Base-by-base conservation (phyloP, 2,888 invertebrate species). In the Ichneumoninae sp. region DNA sequence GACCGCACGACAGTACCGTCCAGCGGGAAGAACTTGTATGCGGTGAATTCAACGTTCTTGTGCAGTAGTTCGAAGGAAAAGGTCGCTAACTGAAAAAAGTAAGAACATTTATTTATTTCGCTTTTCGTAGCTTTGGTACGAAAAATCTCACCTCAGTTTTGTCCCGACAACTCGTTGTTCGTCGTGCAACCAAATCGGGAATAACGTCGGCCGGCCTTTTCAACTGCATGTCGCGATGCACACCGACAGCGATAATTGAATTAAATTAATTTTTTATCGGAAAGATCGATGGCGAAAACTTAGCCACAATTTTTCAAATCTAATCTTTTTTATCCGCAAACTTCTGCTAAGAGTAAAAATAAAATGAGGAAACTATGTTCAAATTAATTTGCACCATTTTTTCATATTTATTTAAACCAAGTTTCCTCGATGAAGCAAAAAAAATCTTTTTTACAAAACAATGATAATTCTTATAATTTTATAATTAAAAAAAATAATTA, bases 41-140 rank as follows among this genome's bases (percentile, higher is more conserved):
- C 82, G 13, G 76, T 71, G n/a, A 71, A 82, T 40, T 77, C 68
- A 22, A 82, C 22, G n/a, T 62, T 30, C 66, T 60, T 72, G 62
- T 77, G 71, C 54, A 82, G 33, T 57, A 82, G 22, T 33, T 77
- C 82, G 22, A 77, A 66, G 13, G 72, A 65, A 78, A 82, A 82
- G 19, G 30, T 47, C 40, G 33, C 19, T 19, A 82, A 33, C 82
- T 82, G 47, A 30, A 76, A 69, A 22, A 40, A 36, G 10, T 4
- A 16, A 30, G 62, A 8, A 19, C 22, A 54, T 22, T 54, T 50
- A 2, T n/a, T 50, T 3, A 0, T 54, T 54, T 54, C 1, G 8
- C 7, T 54, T 19, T 54, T 6, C 7, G 19, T 54, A 40, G 10
- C 40, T 40, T 40, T 3, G 10, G 10, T 40, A 40, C 10, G 10